These are phyloP conservation scores for Catharus minimus DNA, from an alignment of 2,113 vertebrate genomes.

Conservation along the genomic window DNA sequence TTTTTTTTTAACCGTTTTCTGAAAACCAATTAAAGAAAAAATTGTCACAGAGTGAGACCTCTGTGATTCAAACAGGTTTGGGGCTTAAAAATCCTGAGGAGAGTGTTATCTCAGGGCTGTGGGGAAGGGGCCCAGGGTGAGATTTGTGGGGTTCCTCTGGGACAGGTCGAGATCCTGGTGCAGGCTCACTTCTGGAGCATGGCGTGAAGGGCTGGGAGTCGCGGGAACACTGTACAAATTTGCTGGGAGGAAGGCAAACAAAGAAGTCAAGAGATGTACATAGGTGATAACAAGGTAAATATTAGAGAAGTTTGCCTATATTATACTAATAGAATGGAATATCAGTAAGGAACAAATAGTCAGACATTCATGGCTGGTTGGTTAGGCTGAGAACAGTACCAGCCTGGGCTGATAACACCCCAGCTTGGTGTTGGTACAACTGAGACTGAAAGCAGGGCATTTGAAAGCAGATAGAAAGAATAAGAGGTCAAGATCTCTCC, in stretches of 20 bases:
- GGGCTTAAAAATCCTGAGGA: neutral
- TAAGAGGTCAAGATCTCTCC: neutral
- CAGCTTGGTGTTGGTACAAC: conserved; percentile 10
- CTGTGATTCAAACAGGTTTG: neutral
- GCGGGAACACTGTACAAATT: conserved; percentile 38
- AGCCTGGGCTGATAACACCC: conserved; percentile 41
- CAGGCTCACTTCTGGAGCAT: neutral
- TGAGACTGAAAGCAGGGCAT: neutral
- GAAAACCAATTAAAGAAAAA: too few relatives aligned
- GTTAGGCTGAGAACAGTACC: neutral
- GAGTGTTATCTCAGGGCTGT: neutral
- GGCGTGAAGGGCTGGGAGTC: neutral
- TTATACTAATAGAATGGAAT: conserved; percentile 27
- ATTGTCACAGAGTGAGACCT: rapidly evolving
- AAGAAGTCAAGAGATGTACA: conserved; percentile 53
- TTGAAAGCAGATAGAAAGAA: neutral
- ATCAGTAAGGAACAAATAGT: conserved; percentile 41
- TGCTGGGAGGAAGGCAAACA: conserved; percentile 65
- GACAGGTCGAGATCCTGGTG: neutral
- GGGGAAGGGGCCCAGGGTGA: rapidly evolving
- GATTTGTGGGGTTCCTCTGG: neutral
- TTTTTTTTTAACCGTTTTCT: too few relatives aligned
- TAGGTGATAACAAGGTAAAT: conserved; percentile 65
- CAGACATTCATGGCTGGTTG: neutral
- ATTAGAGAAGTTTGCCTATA: conserved; percentile 49